Evolutionary conservation across 2,888 invertebrate genomes (phyloP).

Genomic region (Phaedon cochleariae): DNA sequence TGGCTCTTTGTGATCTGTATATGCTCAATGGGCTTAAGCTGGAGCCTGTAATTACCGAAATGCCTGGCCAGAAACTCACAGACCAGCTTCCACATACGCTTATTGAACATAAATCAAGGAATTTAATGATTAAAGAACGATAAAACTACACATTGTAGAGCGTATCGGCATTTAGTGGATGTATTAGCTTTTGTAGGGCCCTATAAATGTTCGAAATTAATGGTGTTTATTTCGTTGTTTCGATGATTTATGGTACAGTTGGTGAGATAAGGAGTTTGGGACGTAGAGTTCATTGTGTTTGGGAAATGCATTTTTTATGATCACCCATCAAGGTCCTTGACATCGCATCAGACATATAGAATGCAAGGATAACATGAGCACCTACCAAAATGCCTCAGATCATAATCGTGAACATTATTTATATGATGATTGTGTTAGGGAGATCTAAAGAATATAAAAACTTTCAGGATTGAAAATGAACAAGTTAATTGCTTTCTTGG

Average conservation of each 20-base stretch:
- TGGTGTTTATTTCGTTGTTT: slow-evolving; percentile 31
- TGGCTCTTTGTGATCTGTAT: slow-evolving; percentile 19
- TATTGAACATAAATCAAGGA: slow-evolving; percentile 35
- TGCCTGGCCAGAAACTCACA: background rate
- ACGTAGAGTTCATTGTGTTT: background rate
- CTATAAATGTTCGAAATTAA: slow-evolving; percentile 31
- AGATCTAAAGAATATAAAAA: no score
- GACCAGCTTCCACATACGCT: slow-evolving; percentile 27
- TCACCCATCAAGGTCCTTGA: no score
- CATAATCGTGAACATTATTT: no score
- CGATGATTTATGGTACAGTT: slow-evolving; percentile 27
- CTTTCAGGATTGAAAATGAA: no score
- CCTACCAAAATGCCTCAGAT: no score
- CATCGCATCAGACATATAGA: no score
- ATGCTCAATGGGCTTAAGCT: slow-evolving; percentile 19
- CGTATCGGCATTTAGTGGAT: slow-evolving; percentile 26
- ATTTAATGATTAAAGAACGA: slow-evolving; percentile 37
- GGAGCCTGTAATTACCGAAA: slow-evolving; percentile 26
- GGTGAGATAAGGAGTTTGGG: slow-evolving; percentile 21
- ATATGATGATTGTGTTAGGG: no score
- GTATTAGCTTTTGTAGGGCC: slow-evolving; percentile 29
- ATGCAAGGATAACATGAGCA: no score
- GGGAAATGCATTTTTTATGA: background rate
- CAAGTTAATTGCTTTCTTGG: no score
- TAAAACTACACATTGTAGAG: slow-evolving; percentile 30